Evolutionary conservation across 2,113 vertebrate genomes (phyloP).

Genomic region (Himantopus leucocephalus): DNA sequence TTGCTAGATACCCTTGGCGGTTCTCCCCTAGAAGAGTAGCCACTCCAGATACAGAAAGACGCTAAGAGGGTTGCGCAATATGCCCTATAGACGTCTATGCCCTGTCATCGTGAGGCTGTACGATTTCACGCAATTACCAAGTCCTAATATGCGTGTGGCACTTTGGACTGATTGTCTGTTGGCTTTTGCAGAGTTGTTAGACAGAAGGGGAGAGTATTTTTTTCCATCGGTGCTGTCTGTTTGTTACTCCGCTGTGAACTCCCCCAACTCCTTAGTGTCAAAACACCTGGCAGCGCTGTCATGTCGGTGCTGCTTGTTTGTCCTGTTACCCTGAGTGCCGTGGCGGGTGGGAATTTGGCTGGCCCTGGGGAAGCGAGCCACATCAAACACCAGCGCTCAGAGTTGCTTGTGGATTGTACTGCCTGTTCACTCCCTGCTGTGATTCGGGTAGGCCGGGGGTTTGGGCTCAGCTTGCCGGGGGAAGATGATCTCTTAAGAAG

Average conservation of each 20-base stretch:
- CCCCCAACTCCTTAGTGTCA: neutral
- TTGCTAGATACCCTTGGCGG: neutral
- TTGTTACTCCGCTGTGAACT: neutral
- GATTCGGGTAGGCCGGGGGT: neutral
- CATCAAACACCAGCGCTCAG: rapidly evolving
- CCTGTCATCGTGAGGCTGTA: neutral
- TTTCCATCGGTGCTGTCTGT: neutral
- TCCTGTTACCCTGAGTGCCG: neutral
- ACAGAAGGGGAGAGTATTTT: neutral
- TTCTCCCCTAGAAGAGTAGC: neutral
- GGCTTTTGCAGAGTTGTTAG: neutral
- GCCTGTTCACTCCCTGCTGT: neutral
- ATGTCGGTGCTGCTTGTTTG: neutral
- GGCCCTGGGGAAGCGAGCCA: neutral
- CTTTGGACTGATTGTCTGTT: neutral
- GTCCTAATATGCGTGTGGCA: neutral
- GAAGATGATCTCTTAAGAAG: neutral
- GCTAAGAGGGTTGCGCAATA: neutral
- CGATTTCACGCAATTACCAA: neutral
- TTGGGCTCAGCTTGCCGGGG: neutral
- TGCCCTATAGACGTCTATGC: neutral
- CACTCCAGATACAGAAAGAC: neutral
- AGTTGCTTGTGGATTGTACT: neutral
- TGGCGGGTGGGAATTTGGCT: neutral
- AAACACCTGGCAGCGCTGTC: neutral